Conservation (phyloP, 2,113 vertebrate genomes). For the Hiodon tergisus region DNA sequence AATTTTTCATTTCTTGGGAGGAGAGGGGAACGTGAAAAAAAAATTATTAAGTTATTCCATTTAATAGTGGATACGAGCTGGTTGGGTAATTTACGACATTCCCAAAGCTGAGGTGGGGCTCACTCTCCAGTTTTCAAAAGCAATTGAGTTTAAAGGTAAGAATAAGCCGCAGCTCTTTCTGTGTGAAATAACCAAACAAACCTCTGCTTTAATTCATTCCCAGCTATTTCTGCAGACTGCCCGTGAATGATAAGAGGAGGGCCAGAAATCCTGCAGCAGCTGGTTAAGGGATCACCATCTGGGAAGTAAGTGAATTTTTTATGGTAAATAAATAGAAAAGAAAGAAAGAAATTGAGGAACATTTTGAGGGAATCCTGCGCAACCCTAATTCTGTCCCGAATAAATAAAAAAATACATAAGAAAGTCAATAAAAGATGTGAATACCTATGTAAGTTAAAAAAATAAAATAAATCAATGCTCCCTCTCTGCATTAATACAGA, state of each 20-base stretch:
- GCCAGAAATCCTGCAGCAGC: neutral
- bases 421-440: constrained; percentile 37
- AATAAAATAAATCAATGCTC: constrained; percentile 29
- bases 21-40: neutral
- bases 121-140: neutral
- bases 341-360: neutral
- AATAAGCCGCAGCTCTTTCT: neutral
- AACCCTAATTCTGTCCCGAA: constrained; percentile 12
- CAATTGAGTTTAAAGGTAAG: constrained; percentile 27
- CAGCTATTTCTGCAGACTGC: neutral
- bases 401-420: constrained; percentile 32
- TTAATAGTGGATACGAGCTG: neutral
- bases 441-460: constrained; percentile 24
- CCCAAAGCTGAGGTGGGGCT: constrained; percentile 8
- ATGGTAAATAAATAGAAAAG: neutral
- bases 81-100: constrained; percentile 17
- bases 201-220: neutral
- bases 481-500: constrained; percentile 32
- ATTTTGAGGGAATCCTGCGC: neutral
- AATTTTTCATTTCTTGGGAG: neutral
- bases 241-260: neutral
- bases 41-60: neutral
- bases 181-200: constrained; percentile 1
- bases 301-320: neutral
- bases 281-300: neutral